phyloP scores from a whole-genome alignment of 2,113 vertebrate species.

The Macquaria ambigua region DNA sequence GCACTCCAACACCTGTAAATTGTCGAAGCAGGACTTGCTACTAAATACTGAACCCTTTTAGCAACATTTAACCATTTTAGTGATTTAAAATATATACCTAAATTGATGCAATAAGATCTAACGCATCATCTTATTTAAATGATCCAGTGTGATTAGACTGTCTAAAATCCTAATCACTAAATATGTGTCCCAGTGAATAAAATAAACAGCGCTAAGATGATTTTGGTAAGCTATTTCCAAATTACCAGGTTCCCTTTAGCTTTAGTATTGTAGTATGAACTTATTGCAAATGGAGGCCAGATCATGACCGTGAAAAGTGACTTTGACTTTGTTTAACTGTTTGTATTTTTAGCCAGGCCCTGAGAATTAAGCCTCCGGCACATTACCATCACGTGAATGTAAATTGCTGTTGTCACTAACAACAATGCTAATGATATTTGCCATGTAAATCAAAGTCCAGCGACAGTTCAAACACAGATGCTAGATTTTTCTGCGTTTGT shows the following conservation, averaged over 20 bases:
- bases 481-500: slow-evolving; percentile 67
- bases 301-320: slow-evolving; percentile 21
- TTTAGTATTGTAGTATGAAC: background rate
- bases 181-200: slow-evolving; percentile 10
- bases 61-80: background rate
- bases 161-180: background rate
- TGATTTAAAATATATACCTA: background rate
- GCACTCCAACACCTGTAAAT: background rate
- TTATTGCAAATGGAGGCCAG: background rate
- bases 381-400: slow-evolving; percentile 19
- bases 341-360: slow-evolving; percentile 30
- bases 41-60: background rate
- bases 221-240: slow-evolving; percentile 10
- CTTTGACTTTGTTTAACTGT: slow-evolving; percentile 45
- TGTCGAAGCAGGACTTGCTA: background rate
- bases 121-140: background rate
- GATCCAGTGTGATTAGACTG: background rate
- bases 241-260: background rate
- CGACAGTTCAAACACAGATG: slow-evolving; percentile 72
- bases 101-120: background rate
- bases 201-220: background rate
- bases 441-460: slow-evolving; percentile 73
- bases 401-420: slow-evolving; percentile 61
- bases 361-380: slow-evolving; percentile 1
- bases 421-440: slow-evolving; percentile 72